Evolutionary conservation across 2,113 vertebrate genomes (phyloP).

Genomic region (Polyodon spathula): DNA sequence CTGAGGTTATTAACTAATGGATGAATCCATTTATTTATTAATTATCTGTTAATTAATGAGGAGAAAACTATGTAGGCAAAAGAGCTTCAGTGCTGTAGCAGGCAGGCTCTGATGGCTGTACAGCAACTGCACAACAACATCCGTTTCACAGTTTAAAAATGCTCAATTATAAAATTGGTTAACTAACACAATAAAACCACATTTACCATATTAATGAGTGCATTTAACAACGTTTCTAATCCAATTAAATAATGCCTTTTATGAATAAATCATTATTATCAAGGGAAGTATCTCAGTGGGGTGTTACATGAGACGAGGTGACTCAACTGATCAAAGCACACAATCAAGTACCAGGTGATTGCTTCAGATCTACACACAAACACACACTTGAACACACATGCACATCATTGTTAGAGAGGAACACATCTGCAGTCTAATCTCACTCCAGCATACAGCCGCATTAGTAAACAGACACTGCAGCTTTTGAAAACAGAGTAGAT

Average conservation of each 20-base stretch:
- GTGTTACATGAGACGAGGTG: neutral
- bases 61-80: slow-evolving; percentile 32
- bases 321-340: neutral
- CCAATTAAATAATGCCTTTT: slow-evolving; percentile 1
- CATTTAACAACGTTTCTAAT: neutral
- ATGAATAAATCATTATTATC: neutral
- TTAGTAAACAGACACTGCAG: neutral
- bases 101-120: slow-evolving; percentile 21
- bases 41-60: slow-evolving; percentile 54
- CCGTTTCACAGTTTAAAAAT: neutral
- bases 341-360: neutral
- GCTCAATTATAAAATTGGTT: neutral
- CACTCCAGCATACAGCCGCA: neutral
- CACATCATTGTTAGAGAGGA: neutral
- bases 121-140: slow-evolving; percentile 3
- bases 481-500: slow-evolving; percentile 3
- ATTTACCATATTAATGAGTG: slow-evolving; percentile 7
- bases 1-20: slow-evolving; percentile 50
- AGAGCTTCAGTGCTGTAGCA: slow-evolving; percentile 22
- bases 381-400: neutral
- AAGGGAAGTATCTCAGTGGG: neutral
- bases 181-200: neutral
- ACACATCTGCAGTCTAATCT: neutral
- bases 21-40: slow-evolving; percentile 48
- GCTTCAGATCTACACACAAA: neutral